Conservation (phyloP, 2,797 vertebrate species). For the Hydrocynus forskahlii region DNA sequence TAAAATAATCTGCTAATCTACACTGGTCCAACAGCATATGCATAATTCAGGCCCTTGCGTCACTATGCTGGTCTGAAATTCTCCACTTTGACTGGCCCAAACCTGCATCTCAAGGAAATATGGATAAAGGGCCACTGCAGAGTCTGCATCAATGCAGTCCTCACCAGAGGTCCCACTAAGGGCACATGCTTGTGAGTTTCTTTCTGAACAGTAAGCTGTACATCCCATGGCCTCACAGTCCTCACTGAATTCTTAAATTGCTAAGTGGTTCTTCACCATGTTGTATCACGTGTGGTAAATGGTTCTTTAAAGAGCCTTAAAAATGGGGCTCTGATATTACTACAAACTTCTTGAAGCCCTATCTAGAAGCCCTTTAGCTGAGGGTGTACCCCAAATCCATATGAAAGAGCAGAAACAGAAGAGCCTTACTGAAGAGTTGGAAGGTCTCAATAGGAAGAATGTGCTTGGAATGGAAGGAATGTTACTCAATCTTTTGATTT, state of each 20-base stretch:
- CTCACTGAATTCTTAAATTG: background rate
- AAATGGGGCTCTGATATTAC: no score
- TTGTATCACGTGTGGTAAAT: background rate
- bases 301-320: background rate
- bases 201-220: background rate
- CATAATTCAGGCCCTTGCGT: no score
- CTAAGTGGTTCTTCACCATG: background rate
- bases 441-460: background rate
- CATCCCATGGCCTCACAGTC: no score
- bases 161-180: background rate
- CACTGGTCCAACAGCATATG: no score
- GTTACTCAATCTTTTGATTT: constrained; percentile 7
- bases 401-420: background rate
- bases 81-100: no score
- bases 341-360: background rate
- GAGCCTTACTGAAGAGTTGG: background rate
- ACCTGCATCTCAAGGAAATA: no score
- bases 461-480: constrained; percentile 6
- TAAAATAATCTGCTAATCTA: no score
- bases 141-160: background rate
- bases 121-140: background rate
- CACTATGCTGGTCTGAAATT: no score
- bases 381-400: constrained; percentile 12
- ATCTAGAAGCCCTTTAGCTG: background rate
- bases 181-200: background rate